Conservation (phyloP, 2,113 vertebrate species). For the Anoura caudifer region DNA sequence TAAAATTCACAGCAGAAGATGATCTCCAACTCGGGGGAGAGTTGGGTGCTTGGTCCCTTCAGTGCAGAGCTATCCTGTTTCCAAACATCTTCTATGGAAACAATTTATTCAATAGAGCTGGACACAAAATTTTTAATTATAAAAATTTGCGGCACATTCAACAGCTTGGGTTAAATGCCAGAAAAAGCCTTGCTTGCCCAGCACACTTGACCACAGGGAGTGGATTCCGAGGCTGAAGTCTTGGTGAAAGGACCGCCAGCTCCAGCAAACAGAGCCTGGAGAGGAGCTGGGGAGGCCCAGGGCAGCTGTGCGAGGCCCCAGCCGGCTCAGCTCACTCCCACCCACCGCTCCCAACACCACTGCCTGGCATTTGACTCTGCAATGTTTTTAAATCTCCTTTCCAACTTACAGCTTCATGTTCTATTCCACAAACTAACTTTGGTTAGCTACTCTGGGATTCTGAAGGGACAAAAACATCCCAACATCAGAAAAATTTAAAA, state of each 20-base stretch:
- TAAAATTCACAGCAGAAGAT: slow-evolving; percentile 2
- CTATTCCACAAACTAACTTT: not conserved
- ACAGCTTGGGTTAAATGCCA: not conserved
- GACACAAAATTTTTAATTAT: slow-evolving; percentile 20
- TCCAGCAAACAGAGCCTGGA: too few relatives aligned
- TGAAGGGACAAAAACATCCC: not conserved
- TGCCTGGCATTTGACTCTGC: too few relatives aligned
- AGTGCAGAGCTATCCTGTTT: not conserved
- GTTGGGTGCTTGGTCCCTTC: not conserved
- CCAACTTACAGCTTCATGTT: not conserved
- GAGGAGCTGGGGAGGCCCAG: not conserved
- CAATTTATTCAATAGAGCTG: not conserved
- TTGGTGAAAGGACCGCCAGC: not conserved
- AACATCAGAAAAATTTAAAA: not conserved
- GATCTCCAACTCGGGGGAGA: not conserved
- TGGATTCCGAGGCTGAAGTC: not conserved
- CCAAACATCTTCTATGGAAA: not conserved
- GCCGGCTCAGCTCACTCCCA: not conserved
- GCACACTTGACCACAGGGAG: not conserved
- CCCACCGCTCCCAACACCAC: not conserved
- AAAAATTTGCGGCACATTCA: not conserved
- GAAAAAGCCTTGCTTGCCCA: not conserved
- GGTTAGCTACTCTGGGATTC: not conserved
- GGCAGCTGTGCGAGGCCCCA: not conserved
- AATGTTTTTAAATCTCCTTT: not conserved